Conservation (phyloP, 2,888 invertebrate species). For the Leptura quadrifasciata region DNA sequence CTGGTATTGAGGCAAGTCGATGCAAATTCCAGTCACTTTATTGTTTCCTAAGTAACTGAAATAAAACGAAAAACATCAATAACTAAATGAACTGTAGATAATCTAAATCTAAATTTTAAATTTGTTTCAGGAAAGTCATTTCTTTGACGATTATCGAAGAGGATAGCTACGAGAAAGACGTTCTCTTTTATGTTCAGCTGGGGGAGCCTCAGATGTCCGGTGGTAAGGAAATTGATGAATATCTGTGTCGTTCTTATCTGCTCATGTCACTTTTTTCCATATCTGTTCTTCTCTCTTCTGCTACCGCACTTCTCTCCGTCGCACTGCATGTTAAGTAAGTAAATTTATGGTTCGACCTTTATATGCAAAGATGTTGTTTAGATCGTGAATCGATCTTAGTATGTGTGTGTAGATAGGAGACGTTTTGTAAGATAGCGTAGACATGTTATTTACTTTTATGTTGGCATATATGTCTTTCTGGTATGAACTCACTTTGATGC, state of each 20-base stretch:
- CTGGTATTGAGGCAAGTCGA: too few relatives aligned
- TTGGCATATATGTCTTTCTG: too few relatives aligned
- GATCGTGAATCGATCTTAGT: constrained; percentile 1
- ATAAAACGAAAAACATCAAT: neutral
- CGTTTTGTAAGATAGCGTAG: neutral
- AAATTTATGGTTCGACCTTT: constrained; percentile 54
- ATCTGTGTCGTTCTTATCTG: constrained; percentile 57
- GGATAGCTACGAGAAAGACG: constrained; percentile 98
- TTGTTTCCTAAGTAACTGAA: neutral
- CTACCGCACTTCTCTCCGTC: constrained; percentile 66
- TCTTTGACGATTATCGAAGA: constrained; percentile 93
- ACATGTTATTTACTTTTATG: too few relatives aligned
- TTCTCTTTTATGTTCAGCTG: constrained; percentile 93
- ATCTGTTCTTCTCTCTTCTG: constrained; percentile 64
- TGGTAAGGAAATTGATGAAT: constrained; percentile 78
- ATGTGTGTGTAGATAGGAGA: neutral
- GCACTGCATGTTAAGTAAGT: constrained; percentile 73
- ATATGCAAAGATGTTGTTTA: neutral
- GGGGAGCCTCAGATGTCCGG: constrained; percentile 91
- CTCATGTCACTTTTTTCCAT: constrained; percentile 62
- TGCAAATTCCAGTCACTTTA: neutral
- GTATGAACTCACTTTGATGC: too few relatives aligned
- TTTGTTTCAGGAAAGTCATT: constrained; percentile 88
- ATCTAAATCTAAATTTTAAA: constrained; percentile 21
- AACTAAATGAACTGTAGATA: neutral